Evolutionary conservation across 2,113 vertebrate genomes (phyloP).

Genomic region (Abramis brama): DNA sequence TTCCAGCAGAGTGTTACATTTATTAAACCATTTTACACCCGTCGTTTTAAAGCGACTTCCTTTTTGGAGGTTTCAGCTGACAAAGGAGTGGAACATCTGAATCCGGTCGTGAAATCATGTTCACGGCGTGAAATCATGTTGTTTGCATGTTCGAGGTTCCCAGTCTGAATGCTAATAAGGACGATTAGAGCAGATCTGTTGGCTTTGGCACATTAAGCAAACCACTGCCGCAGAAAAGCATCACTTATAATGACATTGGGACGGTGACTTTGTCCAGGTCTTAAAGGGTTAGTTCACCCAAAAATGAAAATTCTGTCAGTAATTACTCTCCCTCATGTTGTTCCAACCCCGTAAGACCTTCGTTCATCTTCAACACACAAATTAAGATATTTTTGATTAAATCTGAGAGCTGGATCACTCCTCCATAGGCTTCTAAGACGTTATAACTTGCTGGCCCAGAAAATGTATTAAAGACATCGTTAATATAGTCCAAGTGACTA

Average conservation of each 20-base stretch:
- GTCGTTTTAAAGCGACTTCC: not conserved
- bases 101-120: not conserved
- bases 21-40: not conserved
- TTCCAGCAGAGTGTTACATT: not conserved
- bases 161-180: not conserved
- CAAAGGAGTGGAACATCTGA: not conserved
- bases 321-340: too few relatives aligned
- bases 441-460: too few relatives aligned
- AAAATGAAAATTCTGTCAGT: too few relatives aligned
- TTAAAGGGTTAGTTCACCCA: too few relatives aligned
- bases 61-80: not conserved
- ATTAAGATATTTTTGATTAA: too few relatives aligned
- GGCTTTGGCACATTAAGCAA: not conserved
- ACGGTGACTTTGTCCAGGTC: conserved; percentile 37
- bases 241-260: not conserved
- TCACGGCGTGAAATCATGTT: not conserved
- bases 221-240: not conserved
- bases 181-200: not conserved
- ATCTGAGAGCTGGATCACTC: too few relatives aligned
- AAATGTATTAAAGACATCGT: too few relatives aligned
- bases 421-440: too few relatives aligned
- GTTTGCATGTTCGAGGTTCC: not conserved
- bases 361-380: too few relatives aligned
- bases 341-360: too few relatives aligned
- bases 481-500: too few relatives aligned